Evolutionary conservation across 2,888 invertebrate genomes (phyloP), one percentile per base, ranked within the genome.

Genomic region (Automeris io): DNA sequence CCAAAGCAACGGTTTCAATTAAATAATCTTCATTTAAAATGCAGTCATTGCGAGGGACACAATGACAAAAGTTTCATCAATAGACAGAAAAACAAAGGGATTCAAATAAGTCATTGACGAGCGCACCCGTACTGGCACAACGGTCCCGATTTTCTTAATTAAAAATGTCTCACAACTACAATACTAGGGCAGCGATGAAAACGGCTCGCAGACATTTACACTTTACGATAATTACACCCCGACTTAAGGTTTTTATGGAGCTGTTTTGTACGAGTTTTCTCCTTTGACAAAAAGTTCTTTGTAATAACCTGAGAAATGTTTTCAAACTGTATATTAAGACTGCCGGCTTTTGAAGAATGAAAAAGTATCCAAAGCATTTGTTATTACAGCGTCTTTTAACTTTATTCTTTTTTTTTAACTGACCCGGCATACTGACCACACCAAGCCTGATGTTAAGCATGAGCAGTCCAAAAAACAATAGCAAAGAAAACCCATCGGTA

Each of bases 101-200:
- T 47, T 60, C 64, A 67, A 69, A 70, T 66, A 69, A 72, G 70
- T 73, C 71, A 72, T 65, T 66, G 76, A 66, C 62, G 62, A 61
- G 54, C 57, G 43, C 41, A 45, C 29, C n/a, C n/a, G n/a, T n/a
- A n/a, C 16, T n/a, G 13, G 41, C 45, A 72, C 73, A 70, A 72
- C 64, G 63, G 60, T 54, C 57, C 63, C 78, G 78, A 80, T 80
- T 77, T 78, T 73, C 79, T 77, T 82, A 81, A 82, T 83, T 82
- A 81, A 82, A 83, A 78, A 76, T 73, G 66, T 77, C 73, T 67
- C 70, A 80, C 79, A 78, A 80, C 70, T 66, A 75, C 69, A 37
- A 37, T 31, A 22, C 26, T 39, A 22, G 26, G 39, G 39, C 8
- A 18, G 12, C 19, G 12, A 23, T 32, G 23, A 33, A 33, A 32